Evolutionary conservation across 2,888 invertebrate species (phyloP).

Genomic region (Eumacrocentrus americanus): DNA sequence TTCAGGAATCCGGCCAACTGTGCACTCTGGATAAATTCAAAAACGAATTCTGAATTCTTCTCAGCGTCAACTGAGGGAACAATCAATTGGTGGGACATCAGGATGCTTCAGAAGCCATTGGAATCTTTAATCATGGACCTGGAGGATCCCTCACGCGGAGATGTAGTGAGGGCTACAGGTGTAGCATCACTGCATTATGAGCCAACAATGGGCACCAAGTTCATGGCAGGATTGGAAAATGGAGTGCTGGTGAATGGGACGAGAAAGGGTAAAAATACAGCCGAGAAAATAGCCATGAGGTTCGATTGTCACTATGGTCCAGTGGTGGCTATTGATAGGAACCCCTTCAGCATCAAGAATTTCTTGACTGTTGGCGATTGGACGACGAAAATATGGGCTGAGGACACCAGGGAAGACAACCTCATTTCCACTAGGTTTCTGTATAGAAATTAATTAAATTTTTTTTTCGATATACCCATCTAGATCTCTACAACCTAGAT

Average conservation of each 20-base stretch:
- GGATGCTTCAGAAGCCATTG: slow-evolving; percentile 74
- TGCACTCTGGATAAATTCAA: slow-evolving; percentile 89
- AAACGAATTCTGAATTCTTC: slow-evolving; percentile 92
- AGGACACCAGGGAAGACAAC: slow-evolving; percentile 88
- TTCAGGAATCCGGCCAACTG: slow-evolving; percentile 48
- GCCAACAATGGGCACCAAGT: slow-evolving; percentile 79
- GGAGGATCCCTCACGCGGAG: slow-evolving; percentile 67
- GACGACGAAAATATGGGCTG: slow-evolving; percentile 92
- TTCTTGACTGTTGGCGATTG: slow-evolving; percentile 93
- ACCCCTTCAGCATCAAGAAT: slow-evolving; percentile 90
- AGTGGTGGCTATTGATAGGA: slow-evolving; percentile 83
- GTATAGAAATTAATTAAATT: slow-evolving; percentile 14
- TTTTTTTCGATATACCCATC: slow-evolving; percentile 12
- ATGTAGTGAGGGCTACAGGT: slow-evolving; percentile 70
- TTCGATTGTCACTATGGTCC: slow-evolving; percentile 75
- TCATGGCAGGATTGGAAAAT: slow-evolving; percentile 74
- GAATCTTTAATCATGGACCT: slow-evolving; percentile 75
- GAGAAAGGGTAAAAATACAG: slow-evolving; percentile 72
- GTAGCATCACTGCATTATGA: slow-evolving; percentile 80
- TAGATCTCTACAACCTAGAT: not conserved
- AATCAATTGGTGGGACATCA: slow-evolving; percentile 85
- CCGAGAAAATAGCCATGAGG: slow-evolving; percentile 72
- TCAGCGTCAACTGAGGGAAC: slow-evolving; percentile 90
- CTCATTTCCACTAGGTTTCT: slow-evolving; percentile 86
- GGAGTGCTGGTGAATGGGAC: slow-evolving; percentile 70